Evolutionary conservation across 1,140 invertebrate species (phyloP).

Genomic region (Hetaerina americana): DNA sequence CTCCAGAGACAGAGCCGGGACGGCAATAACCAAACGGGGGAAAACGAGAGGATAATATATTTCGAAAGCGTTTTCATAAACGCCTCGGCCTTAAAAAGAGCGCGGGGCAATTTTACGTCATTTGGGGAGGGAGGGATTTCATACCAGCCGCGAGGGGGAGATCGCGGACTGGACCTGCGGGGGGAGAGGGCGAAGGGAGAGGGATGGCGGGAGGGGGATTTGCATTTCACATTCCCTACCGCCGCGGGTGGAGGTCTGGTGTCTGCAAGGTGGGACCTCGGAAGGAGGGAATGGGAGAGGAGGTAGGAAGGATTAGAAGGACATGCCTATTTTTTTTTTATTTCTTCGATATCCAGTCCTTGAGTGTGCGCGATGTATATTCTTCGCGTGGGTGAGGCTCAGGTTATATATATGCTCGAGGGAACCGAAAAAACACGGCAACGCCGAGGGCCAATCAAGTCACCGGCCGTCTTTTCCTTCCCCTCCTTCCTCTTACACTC

Average conservation of each 20-base stretch:
- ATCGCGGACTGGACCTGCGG: no score
- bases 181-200: no score
- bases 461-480: no score
- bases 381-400: not conserved
- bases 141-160: no score
- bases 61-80: not conserved
- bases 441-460: not conserved
- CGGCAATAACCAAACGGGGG: not conserved
- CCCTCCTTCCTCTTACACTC: no score
- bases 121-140: no score
- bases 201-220: no score
- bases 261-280: no score
- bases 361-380: not conserved
- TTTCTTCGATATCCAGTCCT: no score
- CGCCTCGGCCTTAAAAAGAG: not conserved
- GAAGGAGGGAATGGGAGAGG: not conserved
- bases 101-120: not conserved
- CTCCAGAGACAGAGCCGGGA: no score
- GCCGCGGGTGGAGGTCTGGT: not conserved
- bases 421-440: not conserved
- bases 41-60: not conserved
- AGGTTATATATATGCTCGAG: not conserved
- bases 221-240: not conserved
- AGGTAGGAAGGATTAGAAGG: not conserved
- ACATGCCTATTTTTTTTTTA: not conserved